phyloP scores from a whole-genome alignment of 2,888 invertebrate species.

The Perdita meconis region DNA sequence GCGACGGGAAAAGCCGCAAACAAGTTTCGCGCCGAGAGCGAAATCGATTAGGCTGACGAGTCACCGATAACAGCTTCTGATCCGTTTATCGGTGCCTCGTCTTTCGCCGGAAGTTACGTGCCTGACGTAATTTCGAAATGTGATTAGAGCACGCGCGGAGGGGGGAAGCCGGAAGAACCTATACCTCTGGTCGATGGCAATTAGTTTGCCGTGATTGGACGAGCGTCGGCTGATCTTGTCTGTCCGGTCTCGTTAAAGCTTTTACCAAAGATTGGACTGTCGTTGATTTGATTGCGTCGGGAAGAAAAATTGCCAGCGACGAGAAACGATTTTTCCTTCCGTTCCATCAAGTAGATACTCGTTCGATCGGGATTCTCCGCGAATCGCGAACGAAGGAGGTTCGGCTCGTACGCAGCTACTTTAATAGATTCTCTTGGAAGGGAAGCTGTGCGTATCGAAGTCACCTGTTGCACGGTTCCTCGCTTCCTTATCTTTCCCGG shows the following conservation, averaged over 20 bases:
- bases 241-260: constrained; percentile 27
- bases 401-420: constrained; percentile 6
- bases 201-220: constrained; percentile 42
- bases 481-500: constrained; percentile 12
- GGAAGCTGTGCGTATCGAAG: constrained; percentile 30
- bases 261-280: background rate
- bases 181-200: constrained; percentile 29
- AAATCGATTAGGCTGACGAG: constrained; percentile 45
- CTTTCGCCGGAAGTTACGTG: constrained; percentile 53
- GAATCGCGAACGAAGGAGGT: constrained; percentile 1
- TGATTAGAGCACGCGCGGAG: constrained; percentile 42
- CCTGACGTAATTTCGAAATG: constrained; percentile 55
- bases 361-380: background rate
- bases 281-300: background rate
- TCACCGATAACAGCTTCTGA: constrained; percentile 52
- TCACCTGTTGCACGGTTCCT: constrained; percentile 50
- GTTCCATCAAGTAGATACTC: too few relatives aligned
- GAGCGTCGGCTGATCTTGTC: constrained; percentile 3
- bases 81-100: constrained; percentile 59
- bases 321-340: background rate
- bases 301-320: background rate
- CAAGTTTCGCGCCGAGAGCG: constrained; percentile 21
- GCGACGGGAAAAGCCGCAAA: background rate
- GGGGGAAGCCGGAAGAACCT: background rate
- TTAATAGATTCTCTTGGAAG: constrained; percentile 11